phyloP scores from a whole-genome alignment of 2,113 vertebrate genomes.

The Onychostoma macrolepis region DNA sequence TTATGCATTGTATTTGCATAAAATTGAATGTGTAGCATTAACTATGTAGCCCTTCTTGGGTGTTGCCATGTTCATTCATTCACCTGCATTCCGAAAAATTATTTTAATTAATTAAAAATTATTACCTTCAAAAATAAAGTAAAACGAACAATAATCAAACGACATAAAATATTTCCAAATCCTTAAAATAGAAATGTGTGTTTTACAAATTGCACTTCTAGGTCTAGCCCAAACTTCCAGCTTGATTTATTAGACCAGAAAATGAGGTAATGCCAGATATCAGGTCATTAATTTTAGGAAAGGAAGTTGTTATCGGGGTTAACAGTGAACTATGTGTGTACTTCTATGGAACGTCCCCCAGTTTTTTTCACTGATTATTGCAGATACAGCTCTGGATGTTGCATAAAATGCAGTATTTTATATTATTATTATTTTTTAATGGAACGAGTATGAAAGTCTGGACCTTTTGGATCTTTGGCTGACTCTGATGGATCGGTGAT shows the following conservation, averaged over 20 bases:
- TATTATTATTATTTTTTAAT: background rate
- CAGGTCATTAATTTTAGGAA: background rate
- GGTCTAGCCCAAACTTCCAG: background rate
- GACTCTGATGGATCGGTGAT: background rate
- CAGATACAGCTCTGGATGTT: slow-evolving; percentile 8
- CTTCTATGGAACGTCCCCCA: background rate
- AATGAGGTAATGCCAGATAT: background rate
- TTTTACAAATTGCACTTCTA: background rate
- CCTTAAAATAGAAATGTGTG: background rate
- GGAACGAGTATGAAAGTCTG: slow-evolving; percentile 27
- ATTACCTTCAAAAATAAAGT: background rate
- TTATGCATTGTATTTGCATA: background rate
- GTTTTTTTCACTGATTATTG: background rate
- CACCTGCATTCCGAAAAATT: background rate
- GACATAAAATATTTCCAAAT: background rate
- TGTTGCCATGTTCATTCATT: background rate
- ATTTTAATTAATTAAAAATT: too few species aligned
- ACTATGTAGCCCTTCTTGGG: background rate
- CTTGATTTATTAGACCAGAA: background rate
- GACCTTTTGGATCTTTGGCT: slow-evolving; percentile 34
- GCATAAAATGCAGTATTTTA: background rate
- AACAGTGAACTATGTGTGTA: background rate
- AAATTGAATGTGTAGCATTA: background rate
- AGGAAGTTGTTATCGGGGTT: background rate
- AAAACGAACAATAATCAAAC: background rate